Evolutionary conservation across 1,140 invertebrate genomes (phyloP), one percentile per base, ranked within the genome.

Genomic region (Cotesia vestalis): DNA sequence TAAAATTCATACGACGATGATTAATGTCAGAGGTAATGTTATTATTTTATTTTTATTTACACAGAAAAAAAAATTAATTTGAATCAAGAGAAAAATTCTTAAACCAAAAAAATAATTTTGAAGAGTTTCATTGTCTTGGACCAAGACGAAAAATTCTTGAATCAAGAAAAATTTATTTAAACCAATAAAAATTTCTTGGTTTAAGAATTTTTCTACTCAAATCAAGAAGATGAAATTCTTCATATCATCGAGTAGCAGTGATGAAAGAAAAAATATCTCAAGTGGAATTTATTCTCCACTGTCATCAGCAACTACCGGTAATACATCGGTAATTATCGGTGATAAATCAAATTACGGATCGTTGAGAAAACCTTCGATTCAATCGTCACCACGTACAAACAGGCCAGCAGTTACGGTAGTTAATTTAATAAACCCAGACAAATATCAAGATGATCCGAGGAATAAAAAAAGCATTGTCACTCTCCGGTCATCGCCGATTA

Each of bases 1-100:
- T n/a, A 63, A 66, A 53, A 59, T 74, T 61, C 69, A 74, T 61
- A 71, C 51, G n/a, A 74, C 73, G 27, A 74, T 51, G 4, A 63
- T 74, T 20, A 17, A 60, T 27, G 72, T 52, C 11, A 62, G 61
- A 71, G 69, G 69, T 71, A 64, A 51, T 20, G 4, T 40, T 8
- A 5, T 40, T 40, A 40, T 27, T 36, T 20, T 38, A 20, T 66
- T 66, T 52, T 20, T 35, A 14, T 55, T 55, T 53, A n/a, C n/a
- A n/a, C n/a, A n/a, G n/a, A n/a, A n/a, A n/a, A n/a, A n/a, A n/a
- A n/a, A n/a, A n/a, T n/a, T n/a, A n/a, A n/a, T n/a, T n/a, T n/a
- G n/a, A n/a, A n/a, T n/a, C n/a, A n/a, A n/a, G n/a, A n/a, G n/a
- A n/a, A n/a, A n/a, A n/a, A n/a, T n/a, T n/a, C n/a, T n/a, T n/a